Percentiles rank a stretch among this genome's conserved stretches.
Conservation (phyloP, 2,797 vertebrate species). For the Lindbergichthys nudifrons region DNA sequence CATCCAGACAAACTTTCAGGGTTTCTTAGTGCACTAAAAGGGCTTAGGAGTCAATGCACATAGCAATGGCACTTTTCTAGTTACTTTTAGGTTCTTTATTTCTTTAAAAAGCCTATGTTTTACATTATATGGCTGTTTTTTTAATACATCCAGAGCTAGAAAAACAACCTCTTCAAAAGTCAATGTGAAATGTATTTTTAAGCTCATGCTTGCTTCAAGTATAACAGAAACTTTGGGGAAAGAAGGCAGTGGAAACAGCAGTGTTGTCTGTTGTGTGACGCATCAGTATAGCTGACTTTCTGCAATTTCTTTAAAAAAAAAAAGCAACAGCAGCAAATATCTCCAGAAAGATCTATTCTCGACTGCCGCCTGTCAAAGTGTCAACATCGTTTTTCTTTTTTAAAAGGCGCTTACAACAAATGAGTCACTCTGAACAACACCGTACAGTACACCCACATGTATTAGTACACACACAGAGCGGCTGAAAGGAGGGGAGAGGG, state of each 20-base stretch:
- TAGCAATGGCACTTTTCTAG: background rate
- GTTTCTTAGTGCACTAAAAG: background rate
- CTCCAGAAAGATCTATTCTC: slow-evolving; percentile 59
- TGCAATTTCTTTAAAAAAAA: slow-evolving; percentile 21
- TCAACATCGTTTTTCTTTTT: background rate
- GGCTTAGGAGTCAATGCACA: background rate
- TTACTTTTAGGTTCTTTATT: background rate
- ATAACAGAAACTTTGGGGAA: slow-evolving; percentile 22
- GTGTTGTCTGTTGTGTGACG: slow-evolving; percentile 27
- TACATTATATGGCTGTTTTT: background rate
- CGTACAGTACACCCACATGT: slow-evolving; percentile 48
- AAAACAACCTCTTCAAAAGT: background rate
- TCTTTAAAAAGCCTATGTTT: background rate
- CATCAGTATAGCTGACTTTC: background rate
- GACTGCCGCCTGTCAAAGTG: slow-evolving; percentile 50
- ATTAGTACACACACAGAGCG: background rate
- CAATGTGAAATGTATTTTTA: background rate
- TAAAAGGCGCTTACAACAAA: slow-evolving; percentile 30
- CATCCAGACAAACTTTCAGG: too few relatives aligned
- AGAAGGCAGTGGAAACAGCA: slow-evolving; percentile 17
- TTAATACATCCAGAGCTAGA: background rate
- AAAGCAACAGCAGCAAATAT: slow-evolving; percentile 45
- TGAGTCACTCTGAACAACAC: slow-evolving; percentile 61
- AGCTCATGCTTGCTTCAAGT: background rate
- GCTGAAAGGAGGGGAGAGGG: slow-evolving; percentile 23